Percentiles rank a stretch among this genome's conserved stretches.
Conservation (phyloP, 2,113 vertebrate species). For the Proterorhinus semilunaris region DNA sequence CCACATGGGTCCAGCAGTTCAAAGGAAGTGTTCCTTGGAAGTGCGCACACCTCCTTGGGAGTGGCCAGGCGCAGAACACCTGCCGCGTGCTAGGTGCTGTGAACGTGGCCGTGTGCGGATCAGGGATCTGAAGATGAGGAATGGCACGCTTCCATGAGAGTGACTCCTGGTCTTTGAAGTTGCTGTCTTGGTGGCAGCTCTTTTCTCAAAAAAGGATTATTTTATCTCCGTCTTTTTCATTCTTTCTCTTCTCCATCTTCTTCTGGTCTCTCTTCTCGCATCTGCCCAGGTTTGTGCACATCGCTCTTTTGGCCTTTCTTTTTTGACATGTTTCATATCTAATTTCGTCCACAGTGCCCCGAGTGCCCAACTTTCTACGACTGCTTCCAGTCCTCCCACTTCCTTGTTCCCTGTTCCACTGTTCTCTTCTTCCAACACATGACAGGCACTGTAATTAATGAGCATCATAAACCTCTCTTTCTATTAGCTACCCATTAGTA, state of each 20-base stretch:
- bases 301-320: slow-evolving; percentile 42
- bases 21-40: slow-evolving; percentile 67
- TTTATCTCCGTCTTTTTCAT: slow-evolving; percentile 66
- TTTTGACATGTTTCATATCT: slow-evolving; percentile 45
- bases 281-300: slow-evolving; percentile 46
- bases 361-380: slow-evolving; percentile 34
- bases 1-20: slow-evolving; percentile 63
- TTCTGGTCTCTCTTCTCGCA: slow-evolving; percentile 53
- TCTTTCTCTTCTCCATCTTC: slow-evolving; percentile 48
- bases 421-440: slow-evolving; percentile 81
- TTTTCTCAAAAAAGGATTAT: slow-evolving; percentile 89
- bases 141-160: slow-evolving; percentile 78
- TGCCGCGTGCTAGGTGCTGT: slow-evolving; percentile 65
- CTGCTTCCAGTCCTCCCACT: slow-evolving; percentile 42
- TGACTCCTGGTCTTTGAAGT: slow-evolving; percentile 86
- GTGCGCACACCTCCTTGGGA: slow-evolving; percentile 63
- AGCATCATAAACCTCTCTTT: slow-evolving; percentile 94
- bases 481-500: slow-evolving; percentile 96
- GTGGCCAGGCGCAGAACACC: slow-evolving; percentile 54
- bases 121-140: slow-evolving; percentile 79
- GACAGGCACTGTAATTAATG: slow-evolving; percentile 94
- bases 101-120: slow-evolving; percentile 71
- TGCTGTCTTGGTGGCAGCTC: slow-evolving; percentile 88
- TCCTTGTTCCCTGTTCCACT: slow-evolving; percentile 43
- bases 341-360: slow-evolving; percentile 28